A percentile compares a stretch with the other conserved stretches of the same genome.
Evolutionary conservation across 2,888 invertebrate genomes (phyloP).

Genomic region (Stramonita haemastoma): DNA sequence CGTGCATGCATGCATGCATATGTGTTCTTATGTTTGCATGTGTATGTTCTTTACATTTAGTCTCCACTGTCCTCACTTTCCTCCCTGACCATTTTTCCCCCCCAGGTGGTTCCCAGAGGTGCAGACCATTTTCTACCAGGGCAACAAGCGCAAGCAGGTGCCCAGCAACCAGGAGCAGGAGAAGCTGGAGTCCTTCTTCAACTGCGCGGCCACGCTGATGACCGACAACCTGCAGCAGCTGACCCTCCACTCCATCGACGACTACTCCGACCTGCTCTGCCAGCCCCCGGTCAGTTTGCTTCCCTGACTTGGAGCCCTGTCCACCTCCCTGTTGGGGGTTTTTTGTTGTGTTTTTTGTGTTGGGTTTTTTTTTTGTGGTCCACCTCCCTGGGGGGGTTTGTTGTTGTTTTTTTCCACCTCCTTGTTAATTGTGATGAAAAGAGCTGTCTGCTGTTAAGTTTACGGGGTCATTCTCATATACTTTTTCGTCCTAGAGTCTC

Average conservation of each 20-base stretch:
- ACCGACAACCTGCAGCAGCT: constrained; percentile 90
- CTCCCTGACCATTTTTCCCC: neutral
- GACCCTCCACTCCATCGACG: constrained; percentile 87
- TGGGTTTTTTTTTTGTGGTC: no score
- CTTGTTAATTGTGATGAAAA: no score
- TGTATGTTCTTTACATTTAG: neutral
- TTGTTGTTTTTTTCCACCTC: no score
- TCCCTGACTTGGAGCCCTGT: neutral
- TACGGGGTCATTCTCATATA: no score
- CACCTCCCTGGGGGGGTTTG: no score
- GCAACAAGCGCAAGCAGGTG: constrained; percentile 77
- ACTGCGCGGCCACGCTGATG: constrained; percentile 91
- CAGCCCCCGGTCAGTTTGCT: constrained; percentile 84
- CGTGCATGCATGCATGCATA: neutral
- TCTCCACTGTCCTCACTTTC: no score
- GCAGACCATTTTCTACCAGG: constrained; percentile 77
- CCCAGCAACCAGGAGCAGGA: constrained; percentile 80
- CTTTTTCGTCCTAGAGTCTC: no score
- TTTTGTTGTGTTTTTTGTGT: no score
- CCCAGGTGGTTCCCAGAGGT: constrained; percentile 77
- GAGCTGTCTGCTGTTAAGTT: no score
- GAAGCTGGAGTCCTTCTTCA: constrained; percentile 87
- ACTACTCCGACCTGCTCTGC: constrained; percentile 87
- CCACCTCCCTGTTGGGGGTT: neutral
- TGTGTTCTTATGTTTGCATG: neutral